Evolutionary conservation across 2,888 invertebrate species (phyloP), one percentile per base, ranked within the genome.

Genomic region (Sussaba pulchella): DNA sequence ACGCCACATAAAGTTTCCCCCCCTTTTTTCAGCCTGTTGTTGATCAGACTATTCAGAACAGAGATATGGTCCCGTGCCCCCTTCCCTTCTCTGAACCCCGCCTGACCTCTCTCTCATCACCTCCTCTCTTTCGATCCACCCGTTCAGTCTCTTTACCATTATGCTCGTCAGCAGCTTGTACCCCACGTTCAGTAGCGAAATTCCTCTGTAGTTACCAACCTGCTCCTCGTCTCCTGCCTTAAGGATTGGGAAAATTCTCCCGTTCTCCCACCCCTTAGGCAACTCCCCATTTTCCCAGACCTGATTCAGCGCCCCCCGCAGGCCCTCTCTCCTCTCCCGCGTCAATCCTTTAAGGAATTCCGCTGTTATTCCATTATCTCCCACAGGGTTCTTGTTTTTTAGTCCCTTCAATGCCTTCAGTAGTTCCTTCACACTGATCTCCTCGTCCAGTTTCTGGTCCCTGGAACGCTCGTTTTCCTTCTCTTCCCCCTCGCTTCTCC

Each of bases 41-140:
- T 67, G 19, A 80, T 77, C 9, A 81, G 54, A 0, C 79, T 19
- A 10, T 73, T 66, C 14, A 81, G 24, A n/a, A 63, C 59, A 41
- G 82, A 83, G 8, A 84, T 66, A 14, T 66, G 64, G 12, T 66
- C 74, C 17, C 64, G 19, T 19, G 66, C 66, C 2, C 66, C 66
- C 4, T 57, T 66, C 0, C 36, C 43, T 10, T 10, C 14, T 10
- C 74, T 57, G n/a, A 74, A 74, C 0, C 66, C 74, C 21, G 66
- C 74, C 21, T 72, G 50, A n/a, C 61, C n/a, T 72, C 61, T 72
- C 72, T 1, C 61, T 57, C 24, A 72, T 10, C 6, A 61, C n/a
- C 6, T 19, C 36, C 5, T 36, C 4, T 5, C 19, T 50, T 19
- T 81, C 79, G 9, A 69, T 66, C 36, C 72, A 72, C 0, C 10